Conservation (phyloP, 37 sponge, comb jelly and placozoan species). For the Lycopodina hypogea region DNA sequence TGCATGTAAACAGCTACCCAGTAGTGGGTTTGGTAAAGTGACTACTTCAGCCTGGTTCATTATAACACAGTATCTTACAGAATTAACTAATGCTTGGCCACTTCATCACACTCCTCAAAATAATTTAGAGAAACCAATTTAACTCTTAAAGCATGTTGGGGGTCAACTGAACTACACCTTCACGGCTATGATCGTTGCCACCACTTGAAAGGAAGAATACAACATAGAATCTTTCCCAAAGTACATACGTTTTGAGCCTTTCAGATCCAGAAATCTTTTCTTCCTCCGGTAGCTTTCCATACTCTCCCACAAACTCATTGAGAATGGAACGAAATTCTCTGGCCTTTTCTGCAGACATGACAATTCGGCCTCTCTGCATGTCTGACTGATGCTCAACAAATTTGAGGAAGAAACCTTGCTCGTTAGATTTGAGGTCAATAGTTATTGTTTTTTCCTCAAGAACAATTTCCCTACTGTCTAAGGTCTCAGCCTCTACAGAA, state of each 20-base stretch:
- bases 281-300: constrained; percentile 26
- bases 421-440: constrained; percentile 76
- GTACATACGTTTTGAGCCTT: constrained; percentile 22
- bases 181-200: too few relatives aligned
- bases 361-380: constrained; percentile 46
- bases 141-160: too few relatives aligned
- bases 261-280: constrained; percentile 30
- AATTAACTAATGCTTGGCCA: too few relatives aligned
- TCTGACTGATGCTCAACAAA: constrained; percentile 61
- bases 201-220: too few relatives aligned
- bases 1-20: too few relatives aligned
- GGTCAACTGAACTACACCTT: too few relatives aligned
- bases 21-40: too few relatives aligned
- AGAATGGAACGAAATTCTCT: constrained; percentile 25
- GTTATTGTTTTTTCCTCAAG: constrained; percentile 61
- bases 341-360: constrained; percentile 51
- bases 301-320: constrained; percentile 43
- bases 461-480: constrained; percentile 58
- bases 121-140: too few relatives aligned
- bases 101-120: too few relatives aligned
- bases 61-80: too few relatives aligned
- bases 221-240: too few relatives aligned
- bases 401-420: constrained; percentile 75
- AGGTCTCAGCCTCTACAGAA: not conserved
- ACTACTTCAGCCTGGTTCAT: too few relatives aligned